Percentiles rank a stretch among this genome's conserved stretches.
Evolutionary conservation across 2,888 invertebrate species (phyloP).

Genomic region (Drosophila pseudotakahashii): DNA sequence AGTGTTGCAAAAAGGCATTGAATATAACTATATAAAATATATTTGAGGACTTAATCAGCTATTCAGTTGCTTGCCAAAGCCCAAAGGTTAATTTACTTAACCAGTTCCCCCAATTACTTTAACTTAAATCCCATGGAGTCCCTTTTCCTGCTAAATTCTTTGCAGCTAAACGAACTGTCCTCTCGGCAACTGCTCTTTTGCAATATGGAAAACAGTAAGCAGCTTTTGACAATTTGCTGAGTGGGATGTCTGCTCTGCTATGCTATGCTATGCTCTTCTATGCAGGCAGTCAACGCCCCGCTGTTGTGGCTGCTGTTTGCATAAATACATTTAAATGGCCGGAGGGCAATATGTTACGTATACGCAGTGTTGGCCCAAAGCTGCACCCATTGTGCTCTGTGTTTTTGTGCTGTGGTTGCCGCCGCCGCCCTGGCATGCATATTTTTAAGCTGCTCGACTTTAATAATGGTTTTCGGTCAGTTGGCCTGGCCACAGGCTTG

Average conservation of each 20-base stretch:
- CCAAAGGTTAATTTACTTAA: not conserved
- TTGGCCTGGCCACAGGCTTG: slow-evolving; percentile 52
- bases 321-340: slow-evolving; percentile 76
- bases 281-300: slow-evolving; percentile 14
- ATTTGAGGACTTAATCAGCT: too few species aligned
- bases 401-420: slow-evolving; percentile 50
- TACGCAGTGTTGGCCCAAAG: slow-evolving; percentile 55
- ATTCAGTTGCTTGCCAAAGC: not conserved
- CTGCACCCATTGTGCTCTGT: slow-evolving; percentile 35
- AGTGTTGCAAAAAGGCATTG: too few species aligned
- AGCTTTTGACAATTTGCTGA: slow-evolving; percentile 77
- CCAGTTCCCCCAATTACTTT: not conserved
- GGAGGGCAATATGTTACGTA: slow-evolving; percentile 70
- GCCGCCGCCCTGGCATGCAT: slow-evolving; percentile 61
- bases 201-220: slow-evolving; percentile 49
- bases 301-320: slow-evolving; percentile 49
- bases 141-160: not conserved
- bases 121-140: not conserved
- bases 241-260: slow-evolving; percentile 41
- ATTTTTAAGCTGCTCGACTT: slow-evolving; percentile 70
- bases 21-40: too few species aligned
- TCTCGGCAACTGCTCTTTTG: slow-evolving; percentile 1
- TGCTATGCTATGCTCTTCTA: slow-evolving; percentile 12
- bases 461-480: slow-evolving; percentile 75
- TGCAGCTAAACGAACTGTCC: slow-evolving; percentile 2